Evolutionary conservation across 2,113 vertebrate species (phyloP), one percentile per base, ranked within the genome.

Genomic region (Vulpes ferrilata): DNA sequence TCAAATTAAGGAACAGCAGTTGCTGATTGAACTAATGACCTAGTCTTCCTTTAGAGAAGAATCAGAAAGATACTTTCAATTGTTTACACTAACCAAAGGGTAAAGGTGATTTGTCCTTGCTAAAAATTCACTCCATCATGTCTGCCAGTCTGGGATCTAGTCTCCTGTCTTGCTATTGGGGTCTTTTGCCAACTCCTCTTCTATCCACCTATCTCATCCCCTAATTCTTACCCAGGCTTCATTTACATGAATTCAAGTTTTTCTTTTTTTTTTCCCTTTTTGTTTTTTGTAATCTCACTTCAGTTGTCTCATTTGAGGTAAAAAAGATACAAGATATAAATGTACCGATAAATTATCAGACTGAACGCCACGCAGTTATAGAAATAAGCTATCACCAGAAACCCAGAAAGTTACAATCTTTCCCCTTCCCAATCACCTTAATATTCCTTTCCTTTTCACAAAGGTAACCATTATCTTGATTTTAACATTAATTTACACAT

Each of bases 41-140:
- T 17, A 57, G 11, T 10, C 23, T 60, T 84, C 17, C 59, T 67
- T 38, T 23, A 76, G 13, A 60, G 25, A 62, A 8, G 64, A 82
- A 22, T 53, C 22, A 2, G 4, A 86, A 69, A 16, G 25, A 7
- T 23, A n/a, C 65, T 57, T 78, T 51, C 2, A 32, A 3, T 43
- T 38, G 73, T 22, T 53, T 12, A 43, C 0, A 7, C 6, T 10
- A 23, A 65, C 81, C 10, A 4, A 32, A 35, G 12, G 23, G 6
- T 53, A 59, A 81, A 73, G 73, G 8, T 60, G 16, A 32, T 55
- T 38, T n/a, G 25, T 16, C 27, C 19, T 57, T 22, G 57, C 23
- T 16, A 1, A 27, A 1, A 20, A 22, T 17, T 74, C 32, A 3
- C 0, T 67, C 51, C n/a, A 35, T 4, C 10, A 7, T 4, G 60